Evolutionary conservation across 2,888 invertebrate genomes (phyloP).

Genomic region (Tuta absoluta): DNA sequence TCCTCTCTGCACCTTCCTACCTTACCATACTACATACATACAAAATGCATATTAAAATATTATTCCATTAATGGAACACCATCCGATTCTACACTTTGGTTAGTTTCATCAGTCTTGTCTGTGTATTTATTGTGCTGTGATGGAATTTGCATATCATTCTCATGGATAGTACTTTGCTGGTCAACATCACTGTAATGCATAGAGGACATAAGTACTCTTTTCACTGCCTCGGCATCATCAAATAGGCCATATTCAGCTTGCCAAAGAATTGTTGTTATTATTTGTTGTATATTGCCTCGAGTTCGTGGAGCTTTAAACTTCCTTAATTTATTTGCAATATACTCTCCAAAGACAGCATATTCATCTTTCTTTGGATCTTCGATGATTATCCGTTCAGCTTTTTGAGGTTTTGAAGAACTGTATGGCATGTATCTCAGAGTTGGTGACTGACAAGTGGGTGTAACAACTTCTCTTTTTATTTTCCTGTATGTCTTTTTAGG

Average conservation of each 20-base stretch:
- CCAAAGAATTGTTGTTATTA: constrained; percentile 73
- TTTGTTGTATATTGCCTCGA: constrained; percentile 67
- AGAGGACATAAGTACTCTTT: constrained; percentile 53
- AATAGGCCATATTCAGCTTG: constrained; percentile 73
- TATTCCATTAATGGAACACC: not conserved
- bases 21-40: not conserved
- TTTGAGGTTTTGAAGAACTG: constrained; percentile 23
- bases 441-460: constrained; percentile 46
- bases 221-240: constrained; percentile 67
- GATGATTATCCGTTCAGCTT: constrained; percentile 40
- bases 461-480: constrained; percentile 65
- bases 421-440: constrained; percentile 31
- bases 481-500: constrained; percentile 58
- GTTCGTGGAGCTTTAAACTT: constrained; percentile 62
- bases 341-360: constrained; percentile 70
- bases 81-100: not conserved
- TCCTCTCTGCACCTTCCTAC: too few relatives aligned
- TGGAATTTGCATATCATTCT: not conserved
- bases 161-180: not conserved
- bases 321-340: constrained; percentile 69
- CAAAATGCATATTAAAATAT: not conserved
- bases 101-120: not conserved
- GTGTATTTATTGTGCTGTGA: not conserved
- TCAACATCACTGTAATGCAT: not conserved
- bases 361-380: constrained; percentile 60